Conservation (phyloP, 1,140 invertebrate genomes). For the Hypsibius dujardini region DNA sequence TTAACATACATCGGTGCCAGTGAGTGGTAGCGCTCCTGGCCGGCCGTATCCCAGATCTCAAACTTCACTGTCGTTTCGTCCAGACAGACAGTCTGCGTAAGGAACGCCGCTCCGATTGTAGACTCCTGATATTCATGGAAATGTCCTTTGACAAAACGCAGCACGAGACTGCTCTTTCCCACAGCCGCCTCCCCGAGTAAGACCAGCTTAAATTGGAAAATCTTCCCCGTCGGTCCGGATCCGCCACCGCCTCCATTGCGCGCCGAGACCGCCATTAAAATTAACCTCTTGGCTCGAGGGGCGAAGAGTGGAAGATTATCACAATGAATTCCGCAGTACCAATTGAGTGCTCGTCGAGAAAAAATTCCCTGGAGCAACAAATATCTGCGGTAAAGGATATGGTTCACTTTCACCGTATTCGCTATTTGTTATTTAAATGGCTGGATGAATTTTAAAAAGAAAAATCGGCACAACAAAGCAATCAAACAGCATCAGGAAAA, state of each 20-base stretch:
- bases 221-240: conserved; percentile 70
- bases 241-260: background rate
- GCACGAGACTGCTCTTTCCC: conserved; percentile 93
- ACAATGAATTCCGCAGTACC: too few species aligned
- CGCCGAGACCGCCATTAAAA: too few species aligned
- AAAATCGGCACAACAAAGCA: too few species aligned
- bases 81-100: conserved; percentile 95
- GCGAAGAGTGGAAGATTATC: too few species aligned
- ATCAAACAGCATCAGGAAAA: too few species aligned
- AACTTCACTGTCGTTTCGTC: conserved; percentile 99
- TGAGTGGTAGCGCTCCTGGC: conserved; percentile 93
- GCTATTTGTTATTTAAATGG: too few species aligned
- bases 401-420: too few species aligned
- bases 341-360: too few species aligned
- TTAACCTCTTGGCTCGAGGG: too few species aligned
- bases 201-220: conserved; percentile 98
- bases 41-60: conserved; percentile 97
- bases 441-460: too few species aligned
- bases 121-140: conserved; percentile 99
- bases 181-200: conserved; percentile 95
- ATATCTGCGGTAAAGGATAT: too few species aligned
- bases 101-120: conserved; percentile 97
- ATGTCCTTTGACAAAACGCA: conserved; percentile 98
- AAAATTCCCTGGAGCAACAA: too few species aligned
- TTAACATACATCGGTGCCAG: conserved; percentile 76